phyloP scores from a whole-genome alignment of 1,140 invertebrate genomes.

The Arion vulgaris region DNA sequence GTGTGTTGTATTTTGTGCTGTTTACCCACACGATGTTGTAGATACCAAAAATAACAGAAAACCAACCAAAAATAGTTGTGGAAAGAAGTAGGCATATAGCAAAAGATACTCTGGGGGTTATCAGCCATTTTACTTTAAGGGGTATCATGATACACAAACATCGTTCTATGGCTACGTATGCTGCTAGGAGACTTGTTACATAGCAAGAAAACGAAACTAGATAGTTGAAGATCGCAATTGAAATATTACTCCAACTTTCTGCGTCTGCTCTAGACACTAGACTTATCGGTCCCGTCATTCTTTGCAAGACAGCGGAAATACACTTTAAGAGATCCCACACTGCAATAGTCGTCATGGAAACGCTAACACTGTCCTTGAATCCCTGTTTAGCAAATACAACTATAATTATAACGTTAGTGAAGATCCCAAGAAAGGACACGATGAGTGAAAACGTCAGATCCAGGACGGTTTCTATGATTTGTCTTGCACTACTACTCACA shows the following conservation, averaged over 20 bases:
- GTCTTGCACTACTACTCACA: background rate
- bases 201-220: slow-evolving; percentile 6
- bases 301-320: background rate
- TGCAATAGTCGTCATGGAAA: slow-evolving; percentile 14
- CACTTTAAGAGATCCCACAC: slow-evolving; percentile 28
- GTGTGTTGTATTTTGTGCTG: background rate
- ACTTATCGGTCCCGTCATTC: background rate
- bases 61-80: background rate
- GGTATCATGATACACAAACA: slow-evolving; percentile 16
- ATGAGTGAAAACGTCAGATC: background rate
- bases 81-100: slow-evolving; percentile 2
- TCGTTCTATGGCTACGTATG: slow-evolving; percentile 20
- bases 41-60: slow-evolving; percentile 18
- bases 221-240: background rate
- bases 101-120: slow-evolving; percentile 11
- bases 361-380: slow-evolving; percentile 20
- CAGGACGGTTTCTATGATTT: background rate
- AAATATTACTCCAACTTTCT: slow-evolving; percentile 14
- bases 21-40: slow-evolving; percentile 28
- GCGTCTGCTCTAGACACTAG: background rate
- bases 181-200: background rate
- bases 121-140: slow-evolving; percentile 12
- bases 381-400: slow-evolving; percentile 1
- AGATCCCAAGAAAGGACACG: background rate
- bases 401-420: slow-evolving; percentile 16